Evolutionary conservation across 2,113 vertebrate species (phyloP), one percentile per base, ranked within the genome.

Genomic region (Brachypodius melanocephalos): DNA sequence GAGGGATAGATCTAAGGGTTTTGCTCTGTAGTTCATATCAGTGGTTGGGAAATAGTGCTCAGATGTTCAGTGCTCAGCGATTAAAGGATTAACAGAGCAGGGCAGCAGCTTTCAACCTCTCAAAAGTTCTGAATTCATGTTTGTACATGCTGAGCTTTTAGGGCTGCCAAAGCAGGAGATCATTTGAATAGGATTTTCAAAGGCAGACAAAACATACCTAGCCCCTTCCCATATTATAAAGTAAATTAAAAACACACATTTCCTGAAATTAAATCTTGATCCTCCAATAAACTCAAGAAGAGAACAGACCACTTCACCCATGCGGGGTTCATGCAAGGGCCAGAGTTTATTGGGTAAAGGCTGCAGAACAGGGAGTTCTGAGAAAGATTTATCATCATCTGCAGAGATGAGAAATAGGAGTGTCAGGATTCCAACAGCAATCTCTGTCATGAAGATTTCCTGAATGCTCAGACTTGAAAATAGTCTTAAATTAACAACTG

Each of bases 111-210:
- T 95, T 93, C 86, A 87, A 84, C n/a, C 55, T 74, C 45, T 36
- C 36, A 51, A 59, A 69, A 82, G 45, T 75, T 81, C 80, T 65
- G 87, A 93, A 75, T 81, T 57, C 7, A 2, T 88, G 58, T 87
- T 94, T 91, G 72, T 24, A 55, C 67, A 73, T 71, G 82, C 59
- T 73, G 87, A 91, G 89, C 58, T 94, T 92, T 57, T 68, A 75
- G 84, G 26, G 38, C 38, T 89, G 54, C 26, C 74, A 49, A 85
- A 84, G 77, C 31, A 91, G 77, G 66, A 89, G 26, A 78, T 65
- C 73, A 94, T 92, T 74, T 87, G 80, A 92, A 87, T 85, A 72
- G 49, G 48, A 89, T 94, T 97, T 95, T 92, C 84, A 92, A 87
- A 91, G 85, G 49, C 48, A 54, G 17, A 73, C 21, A 61, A 69